Conservation (phyloP, 1,140 invertebrate genomes). For the Trachelipus rathkii region DNA sequence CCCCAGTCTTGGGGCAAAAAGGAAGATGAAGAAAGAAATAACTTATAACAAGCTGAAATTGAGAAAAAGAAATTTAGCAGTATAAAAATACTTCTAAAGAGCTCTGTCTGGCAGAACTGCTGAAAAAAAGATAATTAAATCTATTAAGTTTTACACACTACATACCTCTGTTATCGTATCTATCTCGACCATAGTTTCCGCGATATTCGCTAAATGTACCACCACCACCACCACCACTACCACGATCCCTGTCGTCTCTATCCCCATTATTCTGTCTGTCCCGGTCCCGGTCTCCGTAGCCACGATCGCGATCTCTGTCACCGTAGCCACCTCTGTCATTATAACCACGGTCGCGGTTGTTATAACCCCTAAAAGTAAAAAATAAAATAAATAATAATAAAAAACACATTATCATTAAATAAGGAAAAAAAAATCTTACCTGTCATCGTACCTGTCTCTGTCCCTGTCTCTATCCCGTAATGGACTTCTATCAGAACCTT, state of each 20-base stretch:
- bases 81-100: no score
- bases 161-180: conserved; percentile 1
- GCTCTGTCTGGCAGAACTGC: no score
- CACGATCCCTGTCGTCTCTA: neutral
- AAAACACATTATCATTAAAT: no score
- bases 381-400: no score
- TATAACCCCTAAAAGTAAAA: no score
- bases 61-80: no score
- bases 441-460: neutral
- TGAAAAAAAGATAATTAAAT: no score
- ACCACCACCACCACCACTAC: no score
- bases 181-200: neutral
- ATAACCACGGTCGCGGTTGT: neutral
- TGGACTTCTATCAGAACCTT: neutral
- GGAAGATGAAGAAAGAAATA: no score
- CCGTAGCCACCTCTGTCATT: neutral
- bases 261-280: neutral
- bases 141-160: neutral
- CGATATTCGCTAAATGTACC: neutral
- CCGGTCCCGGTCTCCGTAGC: neutral
- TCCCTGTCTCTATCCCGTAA: neutral
- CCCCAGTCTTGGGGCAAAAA: no score
- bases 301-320: neutral
- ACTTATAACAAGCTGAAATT: no score
- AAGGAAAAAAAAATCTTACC: neutral